Percentiles rank a stretch among this genome's conserved stretches.
phyloP scores from a whole-genome alignment of 2,113 vertebrate genomes.

The Caloenas nicobarica region DNA sequence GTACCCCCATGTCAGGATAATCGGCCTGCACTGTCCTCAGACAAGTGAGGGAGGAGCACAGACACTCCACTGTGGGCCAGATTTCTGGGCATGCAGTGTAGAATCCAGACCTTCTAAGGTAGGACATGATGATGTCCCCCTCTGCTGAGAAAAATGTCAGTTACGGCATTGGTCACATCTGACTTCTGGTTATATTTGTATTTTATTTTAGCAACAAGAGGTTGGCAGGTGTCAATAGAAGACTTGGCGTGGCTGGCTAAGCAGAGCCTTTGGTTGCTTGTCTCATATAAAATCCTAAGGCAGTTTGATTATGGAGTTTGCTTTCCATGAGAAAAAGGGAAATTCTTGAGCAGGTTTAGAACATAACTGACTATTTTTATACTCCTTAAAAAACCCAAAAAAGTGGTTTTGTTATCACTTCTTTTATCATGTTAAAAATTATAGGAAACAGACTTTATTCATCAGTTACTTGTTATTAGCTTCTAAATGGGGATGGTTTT shows the following conservation, averaged over 20 bases:
- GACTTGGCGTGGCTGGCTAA: background rate
- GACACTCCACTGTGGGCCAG: constrained; percentile 66
- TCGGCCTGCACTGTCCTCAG: constrained; percentile 65
- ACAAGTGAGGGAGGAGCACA: constrained; percentile 71
- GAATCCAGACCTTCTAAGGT: constrained; percentile 71
- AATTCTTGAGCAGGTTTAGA: constrained; percentile 23
- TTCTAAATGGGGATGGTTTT: background rate
- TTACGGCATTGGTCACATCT: constrained; percentile 23
- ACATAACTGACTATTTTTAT: background rate
- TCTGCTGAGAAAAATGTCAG: constrained; percentile 65
- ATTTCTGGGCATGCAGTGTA: constrained; percentile 75
- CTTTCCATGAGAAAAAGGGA: background rate
- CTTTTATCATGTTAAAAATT: background rate
- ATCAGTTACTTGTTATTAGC: background rate
- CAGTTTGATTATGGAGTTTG: background rate
- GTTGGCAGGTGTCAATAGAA: constrained; percentile 5
- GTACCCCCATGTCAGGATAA: constrained; percentile 67
- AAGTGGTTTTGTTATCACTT: background rate
- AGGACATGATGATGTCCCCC: constrained; percentile 67
- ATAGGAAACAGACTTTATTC: background rate
- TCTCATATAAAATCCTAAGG: background rate
- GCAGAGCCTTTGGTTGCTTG: background rate
- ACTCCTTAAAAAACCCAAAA: background rate
- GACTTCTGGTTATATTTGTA: constrained; percentile 44
- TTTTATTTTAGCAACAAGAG: constrained; percentile 32